phyloP scores from a whole-genome alignment of 1,140 invertebrate genomes.

The Linepithema humile region DNA sequence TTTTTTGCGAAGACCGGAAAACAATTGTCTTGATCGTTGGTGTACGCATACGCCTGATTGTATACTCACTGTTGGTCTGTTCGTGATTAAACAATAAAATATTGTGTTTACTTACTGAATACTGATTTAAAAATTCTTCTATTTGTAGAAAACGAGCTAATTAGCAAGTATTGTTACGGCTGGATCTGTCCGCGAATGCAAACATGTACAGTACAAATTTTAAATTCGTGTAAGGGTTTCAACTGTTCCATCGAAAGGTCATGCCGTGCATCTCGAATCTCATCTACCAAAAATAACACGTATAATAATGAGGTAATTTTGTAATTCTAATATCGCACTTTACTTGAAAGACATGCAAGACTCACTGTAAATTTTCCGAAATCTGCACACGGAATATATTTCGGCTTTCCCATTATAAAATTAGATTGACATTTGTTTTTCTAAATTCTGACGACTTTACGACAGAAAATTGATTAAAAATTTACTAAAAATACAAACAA shows the following conservation, averaged over 20 bases:
- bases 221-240: constrained; percentile 56
- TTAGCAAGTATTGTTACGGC: constrained; percentile 70
- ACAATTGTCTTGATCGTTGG: constrained; percentile 50
- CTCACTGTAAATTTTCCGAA: background rate
- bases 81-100: constrained; percentile 38
- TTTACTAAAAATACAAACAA: constrained; percentile 17
- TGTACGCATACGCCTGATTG: constrained; percentile 76
- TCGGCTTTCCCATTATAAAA: background rate
- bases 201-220: constrained; percentile 61
- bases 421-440: background rate
- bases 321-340: background rate
- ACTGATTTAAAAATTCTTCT: background rate
- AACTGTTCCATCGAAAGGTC: constrained; percentile 67
- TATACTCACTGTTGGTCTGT: constrained; percentile 51
- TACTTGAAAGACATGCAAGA: background rate
- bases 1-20: constrained; percentile 71
- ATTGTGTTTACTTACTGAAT: background rate
- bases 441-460: background rate
- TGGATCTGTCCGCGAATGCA: constrained; percentile 77
- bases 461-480: background rate
- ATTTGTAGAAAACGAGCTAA: constrained; percentile 13
- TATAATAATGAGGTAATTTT: background rate
- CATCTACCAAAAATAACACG: background rate
- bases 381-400: background rate
- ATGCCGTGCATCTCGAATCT: constrained; percentile 56